phyloP scores from a whole-genome alignment of 1,140 invertebrate species.

The Trichonephila clavata region DNA sequence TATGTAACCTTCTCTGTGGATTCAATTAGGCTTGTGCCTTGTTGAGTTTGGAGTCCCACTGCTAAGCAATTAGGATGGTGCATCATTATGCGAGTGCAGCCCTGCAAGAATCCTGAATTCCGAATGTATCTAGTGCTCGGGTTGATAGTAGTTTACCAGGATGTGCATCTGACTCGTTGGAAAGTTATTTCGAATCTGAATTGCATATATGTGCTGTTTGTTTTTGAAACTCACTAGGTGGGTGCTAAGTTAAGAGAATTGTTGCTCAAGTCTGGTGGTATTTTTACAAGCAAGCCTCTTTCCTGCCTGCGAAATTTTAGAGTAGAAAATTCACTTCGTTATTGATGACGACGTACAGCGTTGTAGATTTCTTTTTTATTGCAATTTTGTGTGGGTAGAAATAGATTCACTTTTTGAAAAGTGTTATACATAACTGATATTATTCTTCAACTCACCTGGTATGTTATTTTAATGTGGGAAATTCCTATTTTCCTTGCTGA shows the following conservation, averaged over 20 bases:
- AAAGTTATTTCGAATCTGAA: neutral
- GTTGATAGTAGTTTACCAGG: neutral
- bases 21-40: slow-evolving; percentile 40
- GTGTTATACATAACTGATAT: too few species aligned
- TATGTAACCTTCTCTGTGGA: slow-evolving; percentile 10
- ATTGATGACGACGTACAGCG: too few species aligned
- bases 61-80: neutral
- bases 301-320: neutral
- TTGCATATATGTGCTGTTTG: neutral
- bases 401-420: too few species aligned
- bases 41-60: neutral
- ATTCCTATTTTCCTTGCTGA: too few species aligned
- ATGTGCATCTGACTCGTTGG: neutral
- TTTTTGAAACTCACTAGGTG: neutral
- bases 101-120: neutral
- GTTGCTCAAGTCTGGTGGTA: neutral
- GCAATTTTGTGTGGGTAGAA: too few species aligned
- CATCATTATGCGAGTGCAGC: neutral
- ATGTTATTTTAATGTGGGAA: too few species aligned
- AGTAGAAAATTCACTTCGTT: too few species aligned
- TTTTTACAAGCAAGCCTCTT: neutral
- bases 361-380: too few species aligned
- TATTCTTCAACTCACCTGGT: too few species aligned
- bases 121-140: too few species aligned
- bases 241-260: neutral